phyloP scores from a whole-genome alignment of 2,113 vertebrate species.

The Nicator chloris region DNA sequence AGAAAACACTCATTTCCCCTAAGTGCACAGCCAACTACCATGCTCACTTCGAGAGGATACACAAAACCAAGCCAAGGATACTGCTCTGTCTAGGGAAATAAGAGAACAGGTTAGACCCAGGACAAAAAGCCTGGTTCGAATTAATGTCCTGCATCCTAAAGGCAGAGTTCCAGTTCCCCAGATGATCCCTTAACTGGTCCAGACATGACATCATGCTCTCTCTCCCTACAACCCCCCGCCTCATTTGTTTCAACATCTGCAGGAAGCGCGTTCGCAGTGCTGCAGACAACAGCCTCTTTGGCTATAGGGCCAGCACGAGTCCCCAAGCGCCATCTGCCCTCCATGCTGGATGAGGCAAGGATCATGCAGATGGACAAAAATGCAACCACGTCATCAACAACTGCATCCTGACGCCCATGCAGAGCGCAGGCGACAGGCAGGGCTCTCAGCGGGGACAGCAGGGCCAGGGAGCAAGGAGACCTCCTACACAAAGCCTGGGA shows the following conservation, averaged over 20 bases:
- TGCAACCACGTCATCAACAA: not conserved
- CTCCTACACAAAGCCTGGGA: rapidly evolving
- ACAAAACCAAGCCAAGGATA: not conserved
- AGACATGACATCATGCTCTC: not conserved
- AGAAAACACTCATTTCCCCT: not conserved
- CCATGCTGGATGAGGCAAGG: not conserved
- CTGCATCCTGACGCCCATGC: not conserved
- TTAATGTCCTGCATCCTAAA: not conserved
- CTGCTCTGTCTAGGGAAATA: not conserved
- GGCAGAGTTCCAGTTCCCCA: not conserved
- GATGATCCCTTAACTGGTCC: not conserved
- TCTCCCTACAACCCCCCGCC: not conserved
- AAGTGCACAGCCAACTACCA: not conserved
- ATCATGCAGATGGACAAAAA: not conserved
- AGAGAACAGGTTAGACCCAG: not conserved
- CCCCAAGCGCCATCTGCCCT: not conserved
- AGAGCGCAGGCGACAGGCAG: rapidly evolving
- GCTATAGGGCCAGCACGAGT: not conserved
- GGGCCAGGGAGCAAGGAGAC: not conserved
- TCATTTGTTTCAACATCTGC: slow-evolving; percentile 3
- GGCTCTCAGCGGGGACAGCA: not conserved
- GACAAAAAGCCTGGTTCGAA: rapidly evolving
- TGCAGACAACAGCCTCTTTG: not conserved
- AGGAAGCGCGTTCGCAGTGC: not conserved
- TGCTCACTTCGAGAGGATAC: rapidly evolving